phyloP scores from a whole-genome alignment of 2,113 vertebrate species.

The Gnathonemus echidnorhynchus region DNA sequence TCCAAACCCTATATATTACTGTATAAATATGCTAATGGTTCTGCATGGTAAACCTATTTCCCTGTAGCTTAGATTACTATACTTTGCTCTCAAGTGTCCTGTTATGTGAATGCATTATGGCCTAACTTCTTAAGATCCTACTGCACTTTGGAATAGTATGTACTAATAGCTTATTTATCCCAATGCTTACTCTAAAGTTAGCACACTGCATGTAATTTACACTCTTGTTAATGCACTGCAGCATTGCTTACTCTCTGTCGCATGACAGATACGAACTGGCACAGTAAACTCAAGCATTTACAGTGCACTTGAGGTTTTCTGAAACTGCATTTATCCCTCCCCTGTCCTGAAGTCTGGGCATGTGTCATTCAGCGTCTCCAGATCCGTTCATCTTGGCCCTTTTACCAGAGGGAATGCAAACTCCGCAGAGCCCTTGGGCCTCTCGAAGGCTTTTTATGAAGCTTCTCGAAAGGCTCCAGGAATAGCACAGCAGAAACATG shows the following conservation, averaged over 20 bases:
- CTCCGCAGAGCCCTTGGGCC: neutral
- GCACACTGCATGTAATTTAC: neutral
- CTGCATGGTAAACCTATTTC: neutral
- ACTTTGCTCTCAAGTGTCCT: neutral
- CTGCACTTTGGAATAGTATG: neutral
- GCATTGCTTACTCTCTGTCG: neutral
- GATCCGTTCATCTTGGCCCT: neutral
- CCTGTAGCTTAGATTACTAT: neutral
- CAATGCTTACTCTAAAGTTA: neutral
- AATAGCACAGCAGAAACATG: slow-evolving; percentile 15
- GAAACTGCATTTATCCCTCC: neutral
- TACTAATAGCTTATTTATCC: neutral
- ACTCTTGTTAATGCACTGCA: neutral
- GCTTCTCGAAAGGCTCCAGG: slow-evolving; percentile 2
- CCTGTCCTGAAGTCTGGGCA: neutral
- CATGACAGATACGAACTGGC: neutral
- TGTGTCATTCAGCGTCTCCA: neutral
- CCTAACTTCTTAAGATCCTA: neutral
- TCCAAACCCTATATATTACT: neutral
- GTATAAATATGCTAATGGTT: neutral
- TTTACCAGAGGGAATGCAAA: neutral
- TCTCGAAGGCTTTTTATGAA: slow-evolving; percentile 20
- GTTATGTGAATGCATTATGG: neutral
- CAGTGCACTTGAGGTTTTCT: neutral
- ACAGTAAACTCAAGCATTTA: neutral